phyloP scores from a whole-genome alignment of 1,140 invertebrate genomes.

The Cephus cinctus region DNA sequence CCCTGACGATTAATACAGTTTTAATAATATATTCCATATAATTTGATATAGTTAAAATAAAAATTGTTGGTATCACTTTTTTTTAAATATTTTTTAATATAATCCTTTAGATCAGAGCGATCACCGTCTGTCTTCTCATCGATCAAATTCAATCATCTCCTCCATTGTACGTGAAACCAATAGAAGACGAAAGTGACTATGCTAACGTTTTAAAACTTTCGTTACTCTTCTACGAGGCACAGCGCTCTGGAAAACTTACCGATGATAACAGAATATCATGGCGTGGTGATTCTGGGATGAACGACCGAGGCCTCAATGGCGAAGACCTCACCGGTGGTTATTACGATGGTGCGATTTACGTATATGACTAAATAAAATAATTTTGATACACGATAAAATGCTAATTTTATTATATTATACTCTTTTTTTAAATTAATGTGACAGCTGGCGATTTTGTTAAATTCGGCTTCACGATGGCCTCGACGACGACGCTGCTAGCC shows the following conservation, averaged over 20 bases:
- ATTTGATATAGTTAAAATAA: too few species aligned
- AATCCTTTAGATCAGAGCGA: too few species aligned
- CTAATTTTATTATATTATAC: neutral
- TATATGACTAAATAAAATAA: constrained; percentile 2
- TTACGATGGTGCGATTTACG: constrained; percentile 61
- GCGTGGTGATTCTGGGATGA: constrained; percentile 61
- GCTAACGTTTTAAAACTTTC: constrained; percentile 56
- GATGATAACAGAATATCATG: constrained; percentile 59
- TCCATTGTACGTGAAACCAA: constrained; percentile 17
- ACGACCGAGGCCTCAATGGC: constrained; percentile 57
- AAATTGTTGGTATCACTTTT: too few species aligned
- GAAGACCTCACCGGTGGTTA: constrained; percentile 67
- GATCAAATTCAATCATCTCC: too few species aligned
- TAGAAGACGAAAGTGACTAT: constrained; percentile 51
- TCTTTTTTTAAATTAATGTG: constrained; percentile 1
- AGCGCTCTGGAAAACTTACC: constrained; percentile 64
- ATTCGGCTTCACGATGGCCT: constrained; percentile 66
- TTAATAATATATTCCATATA: too few species aligned
- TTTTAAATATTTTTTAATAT: too few species aligned
- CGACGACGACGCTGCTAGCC: constrained; percentile 59
- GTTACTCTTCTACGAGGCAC: constrained; percentile 66
- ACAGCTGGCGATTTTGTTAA: constrained; percentile 67
- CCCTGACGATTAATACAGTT: too few species aligned
- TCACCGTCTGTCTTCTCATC: too few species aligned
- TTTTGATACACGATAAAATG: neutral